A percentile compares a stretch with the other conserved stretches of the same genome.
phyloP scores from a whole-genome alignment of 2,888 invertebrate species.

The Napeogenes sylphis region DNA sequence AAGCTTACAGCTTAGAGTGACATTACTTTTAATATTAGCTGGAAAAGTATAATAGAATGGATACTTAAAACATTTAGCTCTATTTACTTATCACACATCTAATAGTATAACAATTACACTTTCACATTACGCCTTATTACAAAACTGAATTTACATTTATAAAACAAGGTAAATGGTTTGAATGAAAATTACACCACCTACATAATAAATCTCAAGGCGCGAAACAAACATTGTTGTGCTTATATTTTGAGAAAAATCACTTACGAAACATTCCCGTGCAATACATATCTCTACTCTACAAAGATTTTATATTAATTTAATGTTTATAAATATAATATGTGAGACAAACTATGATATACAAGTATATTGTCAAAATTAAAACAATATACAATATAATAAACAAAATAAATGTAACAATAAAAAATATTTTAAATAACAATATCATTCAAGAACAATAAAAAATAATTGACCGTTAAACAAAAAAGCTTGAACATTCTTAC shows the following conservation, averaged over 20 bases:
- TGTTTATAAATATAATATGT: no score
- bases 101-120: constrained; percentile 20
- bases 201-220: constrained; percentile 35
- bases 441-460: neutral
- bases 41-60: constrained; percentile 7
- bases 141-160: constrained; percentile 32
- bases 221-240: constrained; percentile 29
- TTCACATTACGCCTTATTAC: constrained; percentile 28
- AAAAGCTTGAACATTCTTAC: neutral
- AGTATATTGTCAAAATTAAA: no score
- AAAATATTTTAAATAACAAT: neutral
- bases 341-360: no score
- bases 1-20: no score
- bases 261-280: constrained; percentile 15
- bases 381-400: no score
- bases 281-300: neutral
- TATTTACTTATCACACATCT: constrained; percentile 16
- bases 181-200: constrained; percentile 33
- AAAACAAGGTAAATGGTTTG: constrained; percentile 35
- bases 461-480: neutral
- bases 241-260: constrained; percentile 16
- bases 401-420: no score
- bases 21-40: no score
- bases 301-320: no score
- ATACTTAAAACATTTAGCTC: neutral